Base-by-base conservation (phyloP, 2,888 invertebrate species). In the Dusona sp. region DNA sequence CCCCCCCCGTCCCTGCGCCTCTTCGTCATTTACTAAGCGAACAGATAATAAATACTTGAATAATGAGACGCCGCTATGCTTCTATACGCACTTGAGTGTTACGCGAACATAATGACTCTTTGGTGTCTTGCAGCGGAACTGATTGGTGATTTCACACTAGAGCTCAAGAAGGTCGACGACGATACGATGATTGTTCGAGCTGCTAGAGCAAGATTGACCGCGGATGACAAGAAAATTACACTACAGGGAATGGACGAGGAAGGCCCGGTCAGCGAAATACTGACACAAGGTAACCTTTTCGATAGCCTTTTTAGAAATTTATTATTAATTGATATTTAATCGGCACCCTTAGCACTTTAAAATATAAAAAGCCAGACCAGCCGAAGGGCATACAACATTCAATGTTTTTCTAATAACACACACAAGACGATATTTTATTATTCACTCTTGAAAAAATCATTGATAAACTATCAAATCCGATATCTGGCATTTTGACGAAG, bases 211-310 rank as follows among this genome's bases (percentile, higher is more conserved):
- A 93, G 92, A 87, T 88, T 94, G 70, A 89, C 82, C 36, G 89
- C 93, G 36, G 89, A 88, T 25, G 89, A 91, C 51, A 90, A 90
- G 22, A 90, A 91, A 16, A 86, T 94, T 42, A 88, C 84, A 33
- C 90, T 94, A 45, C 90, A 94, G 85, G 94, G 93, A 54, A 93
- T 94, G 92, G 90, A 94, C 81, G 92, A 92, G 51, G 89, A 92
- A 68, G 93, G 92, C 72, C 92, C 93, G 0, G 90, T 94, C 38
- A 88, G 91, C 73, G 89, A 90, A 65, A 91, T 94, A 84, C 88
- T 94, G 33, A 88, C 79, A 61, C 91, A 94, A 77, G 92, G 94
- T 94, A 89, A 91, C 29, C 19, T 9, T 29, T 70, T 48, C 9
- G n/a, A 45, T 45, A 25, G 16, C 48, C 45, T 25, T 48, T 29